Conservation (phyloP, 2,888 invertebrate species). For the Dynastes grantii region DNA sequence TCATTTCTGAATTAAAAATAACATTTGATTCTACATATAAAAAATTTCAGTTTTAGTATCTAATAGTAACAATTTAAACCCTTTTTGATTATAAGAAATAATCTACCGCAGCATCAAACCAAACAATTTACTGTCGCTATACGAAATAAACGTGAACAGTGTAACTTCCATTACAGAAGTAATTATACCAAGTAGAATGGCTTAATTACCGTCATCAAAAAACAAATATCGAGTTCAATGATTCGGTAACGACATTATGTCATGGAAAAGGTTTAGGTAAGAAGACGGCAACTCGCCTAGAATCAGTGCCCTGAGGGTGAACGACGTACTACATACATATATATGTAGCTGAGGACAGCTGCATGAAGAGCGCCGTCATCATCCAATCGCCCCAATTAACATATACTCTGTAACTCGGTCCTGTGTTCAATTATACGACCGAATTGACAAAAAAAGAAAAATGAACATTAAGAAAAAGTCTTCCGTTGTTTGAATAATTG, state of each 20-base stretch:
- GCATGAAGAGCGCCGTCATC: slow-evolving; percentile 57
- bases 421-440: slow-evolving; percentile 32
- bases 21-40: no score
- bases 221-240: slow-evolving; percentile 9
- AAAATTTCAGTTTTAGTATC: no score
- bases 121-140: no score
- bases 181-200: slow-evolving; percentile 8
- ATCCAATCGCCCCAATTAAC: slow-evolving; percentile 63
- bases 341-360: slow-evolving; percentile 52
- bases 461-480: slow-evolving; percentile 53
- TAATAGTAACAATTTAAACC: no score
- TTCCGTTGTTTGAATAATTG: slow-evolving; percentile 63
- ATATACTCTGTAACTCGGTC: slow-evolving; percentile 60
- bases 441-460: slow-evolving; percentile 18
- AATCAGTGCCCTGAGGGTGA: slow-evolving; percentile 45
- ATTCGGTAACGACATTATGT: slow-evolving; percentile 5
- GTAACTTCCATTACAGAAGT: not conserved
- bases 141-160: not conserved
- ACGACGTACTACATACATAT: not conserved
- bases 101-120: no score
- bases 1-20: no score
- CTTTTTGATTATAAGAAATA: no score
- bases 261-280: not conserved
- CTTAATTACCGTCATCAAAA: slow-evolving; percentile 14
- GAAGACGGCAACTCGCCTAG: slow-evolving; percentile 7